Evolutionary conservation across 1,140 invertebrate species (phyloP).

Genomic region (Trichomalopsis sarcophagae): DNA sequence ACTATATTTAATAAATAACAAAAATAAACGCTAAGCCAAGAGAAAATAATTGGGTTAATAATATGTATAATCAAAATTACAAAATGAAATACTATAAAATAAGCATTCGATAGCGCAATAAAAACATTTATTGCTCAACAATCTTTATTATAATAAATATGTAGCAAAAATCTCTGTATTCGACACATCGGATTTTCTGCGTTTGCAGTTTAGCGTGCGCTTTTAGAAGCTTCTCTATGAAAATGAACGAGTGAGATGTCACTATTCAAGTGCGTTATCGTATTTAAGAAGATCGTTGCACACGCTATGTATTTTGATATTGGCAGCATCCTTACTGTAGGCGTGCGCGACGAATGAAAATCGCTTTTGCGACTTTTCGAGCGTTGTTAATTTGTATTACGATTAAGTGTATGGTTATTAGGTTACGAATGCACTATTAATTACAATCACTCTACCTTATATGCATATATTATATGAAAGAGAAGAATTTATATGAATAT

Average conservation of each 20-base stretch:
- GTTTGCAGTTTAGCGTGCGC: background rate
- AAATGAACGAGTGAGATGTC: background rate
- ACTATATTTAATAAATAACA: background rate
- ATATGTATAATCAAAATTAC: background rate
- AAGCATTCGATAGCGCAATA: background rate
- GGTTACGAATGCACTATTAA: constrained; percentile 51
- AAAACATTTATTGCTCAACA: background rate
- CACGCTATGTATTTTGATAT: background rate
- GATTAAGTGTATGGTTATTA: constrained; percentile 25
- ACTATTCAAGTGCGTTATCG: too few species aligned
- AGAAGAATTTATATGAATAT: constrained; percentile 55
- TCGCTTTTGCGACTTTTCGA: constrained; percentile 9
- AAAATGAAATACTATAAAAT: background rate
- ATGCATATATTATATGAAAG: constrained; percentile 31
- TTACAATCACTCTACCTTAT: constrained; percentile 7
- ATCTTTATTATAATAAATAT: background rate
- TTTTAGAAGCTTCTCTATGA: background rate
- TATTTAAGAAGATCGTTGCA: too few species aligned
- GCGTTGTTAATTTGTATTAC: background rate
- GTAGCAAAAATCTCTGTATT: background rate
- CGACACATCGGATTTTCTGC: background rate
- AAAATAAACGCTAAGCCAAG: too few species aligned
- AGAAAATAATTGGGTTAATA: too few species aligned
- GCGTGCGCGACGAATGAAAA: background rate
- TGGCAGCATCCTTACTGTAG: background rate